Base-by-base conservation (phyloP, 2,113 vertebrate species). In the Oceanites oceanicus region DNA sequence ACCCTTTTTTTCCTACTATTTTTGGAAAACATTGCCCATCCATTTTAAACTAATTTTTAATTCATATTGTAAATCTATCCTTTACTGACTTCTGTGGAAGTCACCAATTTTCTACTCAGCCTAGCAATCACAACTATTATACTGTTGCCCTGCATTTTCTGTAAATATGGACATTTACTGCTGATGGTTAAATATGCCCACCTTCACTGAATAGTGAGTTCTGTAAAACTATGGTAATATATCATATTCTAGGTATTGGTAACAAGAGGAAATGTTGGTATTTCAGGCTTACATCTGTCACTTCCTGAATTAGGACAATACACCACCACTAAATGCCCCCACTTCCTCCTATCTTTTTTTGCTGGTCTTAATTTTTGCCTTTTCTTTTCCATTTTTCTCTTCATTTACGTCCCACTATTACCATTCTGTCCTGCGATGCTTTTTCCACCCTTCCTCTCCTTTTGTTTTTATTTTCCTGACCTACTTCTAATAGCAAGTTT, bases 311-410 rank as follows among this genome's bases (percentile, higher is more conserved):
- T 56, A 73, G 30, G 29, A 40, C 9, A 82, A 58, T 16, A 44
- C 1, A 0, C 3, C 40, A 72, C 44, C 40, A 65, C 47, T 29
- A 56, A 18, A 84, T 36, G 3, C 2, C 8, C 66, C 18, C 20
- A 36, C 89, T 84, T 92, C 40, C 20, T 92, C 20, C 7, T 22
- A 3, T 47, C 11, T 2, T 67, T 77, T 30, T 71, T 18, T 61
- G 2, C 16, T 53, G 5, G 1, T 49, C 14, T 49, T 52, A n/a
- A 12, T 62, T 71, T 80, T 90, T 38, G 20, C 3, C 4, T 70
- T 80, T 66, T 36, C 8, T 50, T 66, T 65, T 63, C 11, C 13
- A 22, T 78, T n/a, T 87, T 66, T 20, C 9, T 62, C 50, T n/a
- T 73, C 5, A 27, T 53, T 44, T 3, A 22, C 67, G 85, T 71